Percentiles rank a stretch among this genome's conserved stretches.
Evolutionary conservation across 1,140 invertebrate genomes (phyloP).

Genomic region (Gryon sp.): DNA sequence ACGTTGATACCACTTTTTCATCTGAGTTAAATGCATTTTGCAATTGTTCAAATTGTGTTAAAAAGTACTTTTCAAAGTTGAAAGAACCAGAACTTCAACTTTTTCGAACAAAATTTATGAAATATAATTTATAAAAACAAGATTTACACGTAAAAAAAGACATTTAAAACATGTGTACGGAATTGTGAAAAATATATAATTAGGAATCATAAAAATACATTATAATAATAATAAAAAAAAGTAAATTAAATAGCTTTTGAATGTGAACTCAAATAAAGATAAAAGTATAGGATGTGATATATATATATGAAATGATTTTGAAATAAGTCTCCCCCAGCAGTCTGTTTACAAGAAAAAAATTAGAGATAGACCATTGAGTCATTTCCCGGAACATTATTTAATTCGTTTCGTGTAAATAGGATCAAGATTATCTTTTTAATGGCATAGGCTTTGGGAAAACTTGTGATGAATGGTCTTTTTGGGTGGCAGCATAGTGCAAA

Average conservation of each 20-base stretch:
- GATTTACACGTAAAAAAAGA: too few species aligned
- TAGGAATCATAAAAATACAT: too few species aligned
- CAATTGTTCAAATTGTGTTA: too few species aligned
- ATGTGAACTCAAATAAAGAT: too few species aligned
- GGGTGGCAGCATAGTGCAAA: constrained; percentile 2
- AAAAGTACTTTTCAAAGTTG: background rate
- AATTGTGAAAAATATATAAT: too few species aligned
- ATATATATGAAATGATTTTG: too few species aligned
- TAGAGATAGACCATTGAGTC: constrained; percentile 14
- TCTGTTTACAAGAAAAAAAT: constrained; percentile 9
- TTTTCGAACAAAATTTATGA: background rate
- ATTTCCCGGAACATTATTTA: constrained; percentile 16
- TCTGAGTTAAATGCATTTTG: too few species aligned
- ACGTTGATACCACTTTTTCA: background rate
- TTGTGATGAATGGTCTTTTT: constrained; percentile 15
- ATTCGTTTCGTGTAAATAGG: constrained; percentile 24
- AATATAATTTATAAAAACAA: background rate
- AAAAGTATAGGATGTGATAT: too few species aligned
- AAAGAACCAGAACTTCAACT: background rate
- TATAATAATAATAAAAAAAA: too few species aligned
- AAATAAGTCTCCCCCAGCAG: too few species aligned
- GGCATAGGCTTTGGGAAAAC: constrained; percentile 12
- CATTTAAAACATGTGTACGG: too few species aligned
- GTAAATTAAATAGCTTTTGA: too few species aligned
- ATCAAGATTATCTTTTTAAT: constrained; percentile 24